Evolutionary conservation across 2,113 vertebrate genomes (phyloP), one percentile per base, ranked within the genome.

Genomic region (Engraulis encrasicolus): DNA sequence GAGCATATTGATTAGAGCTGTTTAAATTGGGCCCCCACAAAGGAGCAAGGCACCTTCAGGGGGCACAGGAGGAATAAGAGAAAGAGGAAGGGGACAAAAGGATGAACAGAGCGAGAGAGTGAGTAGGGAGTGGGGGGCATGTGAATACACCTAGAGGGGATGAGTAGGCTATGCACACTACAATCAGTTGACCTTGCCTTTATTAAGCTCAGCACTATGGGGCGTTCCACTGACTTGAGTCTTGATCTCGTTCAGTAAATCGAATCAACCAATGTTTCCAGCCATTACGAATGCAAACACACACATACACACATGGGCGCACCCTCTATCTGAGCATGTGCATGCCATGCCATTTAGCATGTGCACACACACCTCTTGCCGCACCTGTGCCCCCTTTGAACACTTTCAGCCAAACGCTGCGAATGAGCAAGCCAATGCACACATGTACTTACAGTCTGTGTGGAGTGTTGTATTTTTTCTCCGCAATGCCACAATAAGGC

Each of bases 1-100:
- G 83, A 90, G 90, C 89, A 86, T 93, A 93, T 94, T 93, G 93
- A 95, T 93, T 92, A 90, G 85, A 91, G 83, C 79, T 83, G 78
- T 90, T 90, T 91, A 89, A 93, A 90, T 93, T 88, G 89, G 84
- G 82, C 85, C 80, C 87, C 86, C 81, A 49, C 81, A 86, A 85
- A 89, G 81, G 78, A 86, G 78, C 83, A 88, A 81, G 78, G 82
- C 23, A 34, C 66, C 66, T 74, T 74, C 66, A 74, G 85, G 85
- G 48, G 82, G 27, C 78, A 81, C 88, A 88, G 85, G 78, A 50
- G 31, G 54, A 58, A 78, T 34, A 27, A 66, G 80, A 80, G 31
- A 78, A 40, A 38, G 52, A 74, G 50, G 50, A 74, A 19, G 6
- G 52, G 17, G 17, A 20, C 34, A 1, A 27, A 17, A 12, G 66